Evolutionary conservation across 2,113 vertebrate species (phyloP), one percentile per base, ranked within the genome.

Genomic region (Zeus faber): DNA sequence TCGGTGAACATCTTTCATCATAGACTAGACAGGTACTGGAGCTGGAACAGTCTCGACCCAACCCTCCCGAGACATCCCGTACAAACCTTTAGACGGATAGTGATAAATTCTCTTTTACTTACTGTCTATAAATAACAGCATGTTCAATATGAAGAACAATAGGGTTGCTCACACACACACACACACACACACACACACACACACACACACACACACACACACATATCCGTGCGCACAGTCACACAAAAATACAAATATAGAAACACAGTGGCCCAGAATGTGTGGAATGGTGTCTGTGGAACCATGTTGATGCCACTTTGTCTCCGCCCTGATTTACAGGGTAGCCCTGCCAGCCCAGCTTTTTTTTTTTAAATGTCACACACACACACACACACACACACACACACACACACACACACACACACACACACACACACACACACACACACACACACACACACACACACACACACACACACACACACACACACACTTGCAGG

Each of bases 221-320:
- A n/a, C 33, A 37, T n/a, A 37, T 4, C 13, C 13, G 9, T n/a
- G 5, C 13, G 11, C 33, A 37, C 13, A 5, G 4, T 29, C 27
- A 29, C 4, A 29, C 27, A 29, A 4, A 29, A 4, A 4, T 9
- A 4, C 9, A 29, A 9, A 29, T 9, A 29, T 29, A 9, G 4
- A 29, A 4, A 29, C 27, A 43, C 39, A 62, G 20, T 6, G 39
- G 33, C 53, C 67, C 59, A 67, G 54, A 79, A 76, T 66, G 61
- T 65, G 35, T 58, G 67, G 63, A 77, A 82, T 76, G 68, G 61
- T 73, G 72, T 72, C 53, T 63, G 29, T 70, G 70, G 74, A 55
- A 49, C 56, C 52, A 60, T 77, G 79, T 74, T 77, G 80, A 82
- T 65, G 72, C 52, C 56, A 40, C 37, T 50, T 17, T 60, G 68